phyloP scores from a whole-genome alignment of 2,797 vertebrate genomes.

The Botia almorhae region DNA sequence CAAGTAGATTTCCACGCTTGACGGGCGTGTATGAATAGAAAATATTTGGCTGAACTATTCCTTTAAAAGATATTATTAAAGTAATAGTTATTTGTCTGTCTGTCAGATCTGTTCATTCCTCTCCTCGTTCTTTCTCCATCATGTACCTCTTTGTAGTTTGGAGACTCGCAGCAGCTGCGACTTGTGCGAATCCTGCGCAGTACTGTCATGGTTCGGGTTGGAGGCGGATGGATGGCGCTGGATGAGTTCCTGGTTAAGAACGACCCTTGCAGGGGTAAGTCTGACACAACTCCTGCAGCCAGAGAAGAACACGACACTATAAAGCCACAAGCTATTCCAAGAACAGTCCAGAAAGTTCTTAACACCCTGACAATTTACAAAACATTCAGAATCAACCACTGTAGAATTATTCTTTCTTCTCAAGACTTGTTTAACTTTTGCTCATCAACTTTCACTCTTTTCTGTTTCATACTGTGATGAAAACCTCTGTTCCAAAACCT shows the following conservation, averaged over 20 bases:
- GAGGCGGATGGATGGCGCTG: constrained; percentile 98
- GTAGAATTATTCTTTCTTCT: background rate
- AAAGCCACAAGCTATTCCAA: background rate
- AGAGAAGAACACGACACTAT: background rate
- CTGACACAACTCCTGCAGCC: background rate
- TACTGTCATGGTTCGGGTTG: constrained; percentile 97
- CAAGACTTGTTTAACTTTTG: background rate
- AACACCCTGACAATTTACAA: constrained; percentile 1
- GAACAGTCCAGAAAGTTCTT: background rate
- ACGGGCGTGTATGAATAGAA: too few species aligned
- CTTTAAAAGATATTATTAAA: background rate
- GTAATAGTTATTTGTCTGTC: too few species aligned
- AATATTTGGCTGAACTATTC: too few species aligned
- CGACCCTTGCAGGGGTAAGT: constrained; percentile 97
- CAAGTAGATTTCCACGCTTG: too few species aligned
- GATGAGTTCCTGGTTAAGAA: constrained; percentile 98
- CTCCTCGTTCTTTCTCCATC: background rate
- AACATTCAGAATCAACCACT: background rate
- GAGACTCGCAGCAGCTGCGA: constrained; percentile 98
- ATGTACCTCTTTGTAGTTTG: constrained; percentile 80
- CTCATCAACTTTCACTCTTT: constrained; percentile 40
- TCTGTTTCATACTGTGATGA: constrained; percentile 46
- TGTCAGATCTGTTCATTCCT: background rate
- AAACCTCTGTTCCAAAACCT: background rate
- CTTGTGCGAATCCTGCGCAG: constrained; percentile 96